Evolutionary conservation across 2,113 vertebrate species (phyloP).

Genomic region (Macrotus californicus): DNA sequence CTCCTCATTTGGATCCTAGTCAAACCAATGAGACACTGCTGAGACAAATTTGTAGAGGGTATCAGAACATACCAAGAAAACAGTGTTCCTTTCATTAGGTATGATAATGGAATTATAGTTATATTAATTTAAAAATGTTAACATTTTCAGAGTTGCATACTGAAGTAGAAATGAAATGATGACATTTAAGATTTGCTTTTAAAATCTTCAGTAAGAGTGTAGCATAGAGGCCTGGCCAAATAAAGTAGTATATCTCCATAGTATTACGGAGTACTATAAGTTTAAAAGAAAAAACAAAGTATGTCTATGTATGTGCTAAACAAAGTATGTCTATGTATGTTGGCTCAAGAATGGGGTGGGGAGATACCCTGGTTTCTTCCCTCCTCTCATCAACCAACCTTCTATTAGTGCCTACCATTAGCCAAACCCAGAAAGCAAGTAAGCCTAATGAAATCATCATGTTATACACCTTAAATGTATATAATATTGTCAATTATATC

Average conservation of each 20-base stretch:
- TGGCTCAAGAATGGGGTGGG: neutral
- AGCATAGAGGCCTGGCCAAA: neutral
- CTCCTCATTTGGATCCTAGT: neutral
- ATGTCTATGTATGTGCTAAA: neutral
- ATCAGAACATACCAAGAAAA: neutral
- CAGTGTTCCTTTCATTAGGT: neutral
- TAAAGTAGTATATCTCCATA: neutral
- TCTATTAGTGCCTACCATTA: neutral
- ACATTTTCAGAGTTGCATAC: neutral
- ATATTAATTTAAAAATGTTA: neutral
- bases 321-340: neutral
- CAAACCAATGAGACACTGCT: neutral
- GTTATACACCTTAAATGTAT: neutral
- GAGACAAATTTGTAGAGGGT: neutral
- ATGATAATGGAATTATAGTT: neutral
- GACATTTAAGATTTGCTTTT: slow-evolving; percentile 1
- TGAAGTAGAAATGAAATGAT: neutral
- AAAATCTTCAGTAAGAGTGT: neutral
- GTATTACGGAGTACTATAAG: neutral
- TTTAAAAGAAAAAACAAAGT: neutral
- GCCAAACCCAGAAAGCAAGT: neutral
- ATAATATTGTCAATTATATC: neutral
- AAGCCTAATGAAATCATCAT: neutral
- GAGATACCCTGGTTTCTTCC: neutral
- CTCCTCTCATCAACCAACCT: neutral